These are phyloP conservation scores for Hyphantria cunea DNA, from an alignment of 1,140 invertebrate genomes.

Conservation along the genomic window DNA sequence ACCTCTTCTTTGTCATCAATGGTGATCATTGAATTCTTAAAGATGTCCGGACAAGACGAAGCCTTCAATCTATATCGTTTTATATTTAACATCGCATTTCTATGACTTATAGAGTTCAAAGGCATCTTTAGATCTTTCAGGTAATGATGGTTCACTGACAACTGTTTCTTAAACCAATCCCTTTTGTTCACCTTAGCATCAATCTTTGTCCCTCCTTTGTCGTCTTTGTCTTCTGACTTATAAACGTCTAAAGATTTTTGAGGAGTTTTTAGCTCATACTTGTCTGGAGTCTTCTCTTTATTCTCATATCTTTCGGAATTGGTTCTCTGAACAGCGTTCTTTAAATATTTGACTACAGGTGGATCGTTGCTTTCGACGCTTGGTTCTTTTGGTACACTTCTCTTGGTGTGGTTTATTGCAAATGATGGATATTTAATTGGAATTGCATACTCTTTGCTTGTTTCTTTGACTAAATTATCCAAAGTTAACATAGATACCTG, in stretches of 20 bases:
- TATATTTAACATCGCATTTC: constrained; percentile 91
- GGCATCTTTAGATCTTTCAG: constrained; percentile 89
- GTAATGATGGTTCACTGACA: constrained; percentile 86
- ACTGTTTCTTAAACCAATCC: constrained; percentile 83
- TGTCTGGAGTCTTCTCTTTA: constrained; percentile 44
- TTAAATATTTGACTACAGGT: constrained; percentile 43
- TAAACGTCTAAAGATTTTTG: constrained; percentile 42
- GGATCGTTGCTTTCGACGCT: constrained; percentile 41
- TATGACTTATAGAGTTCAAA: constrained; percentile 91
- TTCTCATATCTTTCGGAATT: constrained; percentile 54
- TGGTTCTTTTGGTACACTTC: constrained; percentile 30
- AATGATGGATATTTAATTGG: constrained; percentile 86
- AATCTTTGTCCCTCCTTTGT: constrained; percentile 60
- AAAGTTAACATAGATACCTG: constrained; percentile 86
- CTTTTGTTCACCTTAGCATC: constrained; percentile 69
- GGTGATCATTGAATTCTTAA: constrained; percentile 94
- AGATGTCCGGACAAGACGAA: constrained; percentile 95
- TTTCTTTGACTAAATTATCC: constrained; percentile 83
- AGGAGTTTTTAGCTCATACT: constrained; percentile 32
- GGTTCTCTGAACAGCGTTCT: constrained; percentile 47
- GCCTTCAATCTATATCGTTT: constrained; percentile 91
- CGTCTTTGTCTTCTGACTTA: constrained; percentile 53
- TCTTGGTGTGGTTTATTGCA: constrained; percentile 68
- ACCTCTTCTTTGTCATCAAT: constrained; percentile 89
- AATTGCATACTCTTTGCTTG: constrained; percentile 84